Percentiles rank a stretch among this genome's conserved stretches.
Evolutionary conservation across 2,888 invertebrate species (phyloP).

Genomic region (Dorcus hopei): DNA sequence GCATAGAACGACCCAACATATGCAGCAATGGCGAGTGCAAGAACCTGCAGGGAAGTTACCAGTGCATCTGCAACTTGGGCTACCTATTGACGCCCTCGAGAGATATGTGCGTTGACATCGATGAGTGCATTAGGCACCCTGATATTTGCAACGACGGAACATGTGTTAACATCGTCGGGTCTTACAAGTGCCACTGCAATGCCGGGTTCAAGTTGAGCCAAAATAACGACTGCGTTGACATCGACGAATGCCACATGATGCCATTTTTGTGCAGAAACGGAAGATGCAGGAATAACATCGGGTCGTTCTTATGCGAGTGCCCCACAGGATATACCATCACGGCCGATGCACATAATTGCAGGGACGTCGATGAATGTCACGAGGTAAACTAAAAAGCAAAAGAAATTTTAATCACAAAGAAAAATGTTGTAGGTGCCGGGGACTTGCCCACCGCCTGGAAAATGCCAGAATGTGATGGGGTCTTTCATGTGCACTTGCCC

Average conservation of each 20-base stretch:
- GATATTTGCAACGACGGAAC: conserved; percentile 75
- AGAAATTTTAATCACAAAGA: background rate
- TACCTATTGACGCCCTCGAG: conserved; percentile 64
- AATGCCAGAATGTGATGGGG: conserved; percentile 68
- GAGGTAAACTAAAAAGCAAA: conserved; percentile 51
- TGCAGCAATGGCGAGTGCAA: conserved; percentile 76
- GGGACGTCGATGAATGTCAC: conserved; percentile 74
- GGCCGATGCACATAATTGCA: conserved; percentile 72
- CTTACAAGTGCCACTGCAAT: conserved; percentile 72
- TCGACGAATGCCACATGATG: conserved; percentile 81
- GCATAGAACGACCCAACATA: conserved; percentile 62
- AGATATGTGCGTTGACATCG: conserved; percentile 68
- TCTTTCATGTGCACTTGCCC: conserved; percentile 75
- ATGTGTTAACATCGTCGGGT: conserved; percentile 68
- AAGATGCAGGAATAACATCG: conserved; percentile 74
- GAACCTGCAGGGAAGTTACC: conserved; percentile 75
- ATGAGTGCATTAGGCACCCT: conserved; percentile 70
- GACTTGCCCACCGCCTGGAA: conserved; percentile 61
- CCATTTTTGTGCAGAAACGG: conserved; percentile 84
- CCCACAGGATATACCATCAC: conserved; percentile 74
- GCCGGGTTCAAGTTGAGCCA: conserved; percentile 73
- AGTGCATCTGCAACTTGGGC: conserved; percentile 73
- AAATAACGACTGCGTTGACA: conserved; percentile 76
- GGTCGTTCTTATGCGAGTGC: conserved; percentile 80
- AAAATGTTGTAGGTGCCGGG: conserved; percentile 49